Evolutionary conservation across 2,888 invertebrate genomes (phyloP).

Genomic region (Conchocele bisecta): DNA sequence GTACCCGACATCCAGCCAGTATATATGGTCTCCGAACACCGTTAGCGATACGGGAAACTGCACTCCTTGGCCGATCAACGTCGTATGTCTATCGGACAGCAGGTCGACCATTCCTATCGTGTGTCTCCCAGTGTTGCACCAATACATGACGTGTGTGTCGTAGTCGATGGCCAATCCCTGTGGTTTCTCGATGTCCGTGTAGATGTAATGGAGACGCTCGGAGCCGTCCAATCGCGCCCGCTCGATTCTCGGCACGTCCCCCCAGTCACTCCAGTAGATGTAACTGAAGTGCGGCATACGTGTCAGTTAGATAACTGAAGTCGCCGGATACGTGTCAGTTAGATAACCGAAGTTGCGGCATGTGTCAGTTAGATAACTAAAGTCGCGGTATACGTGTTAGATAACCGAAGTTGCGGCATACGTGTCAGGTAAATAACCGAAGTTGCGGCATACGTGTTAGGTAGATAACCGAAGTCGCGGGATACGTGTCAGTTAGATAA

Average conservation of each 20-base stretch:
- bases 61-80: constrained; percentile 33
- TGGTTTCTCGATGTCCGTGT: constrained; percentile 83
- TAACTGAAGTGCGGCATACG: no score
- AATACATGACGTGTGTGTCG: constrained; percentile 89
- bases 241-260: constrained; percentile 89
- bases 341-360: no score
- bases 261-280: constrained; percentile 91
- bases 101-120: constrained; percentile 84
- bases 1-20: constrained; percentile 94
- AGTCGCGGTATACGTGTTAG: no score
- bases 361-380: no score
- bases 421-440: no score
- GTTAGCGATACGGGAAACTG: constrained; percentile 85
- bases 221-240: constrained; percentile 91
- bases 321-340: no score
- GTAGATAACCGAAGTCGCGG: no score
- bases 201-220: constrained; percentile 85
- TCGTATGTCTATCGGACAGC: constrained; percentile 30
- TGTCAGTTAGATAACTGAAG: no score
- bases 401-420: no score
- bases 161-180: constrained; percentile 92
- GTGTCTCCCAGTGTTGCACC: constrained; percentile 88
- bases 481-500: no score
- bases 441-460: no score
- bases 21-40: constrained; percentile 86